phyloP scores from a whole-genome alignment of 1,140 invertebrate species.

The Lucilia cuprina region DNA sequence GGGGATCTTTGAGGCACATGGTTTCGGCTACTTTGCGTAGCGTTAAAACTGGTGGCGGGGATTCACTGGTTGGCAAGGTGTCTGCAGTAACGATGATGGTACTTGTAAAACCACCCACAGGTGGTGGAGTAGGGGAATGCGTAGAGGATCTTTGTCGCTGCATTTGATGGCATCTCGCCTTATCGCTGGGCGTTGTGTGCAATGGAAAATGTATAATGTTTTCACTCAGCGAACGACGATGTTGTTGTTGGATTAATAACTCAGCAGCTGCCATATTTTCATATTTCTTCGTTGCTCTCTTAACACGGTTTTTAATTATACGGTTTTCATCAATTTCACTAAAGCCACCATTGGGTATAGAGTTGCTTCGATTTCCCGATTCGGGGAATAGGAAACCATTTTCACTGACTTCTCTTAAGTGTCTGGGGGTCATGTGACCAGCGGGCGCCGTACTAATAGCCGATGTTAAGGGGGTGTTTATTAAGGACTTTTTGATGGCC shows the following conservation, averaged over 20 bases:
- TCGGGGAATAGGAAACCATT: slow-evolving; percentile 54
- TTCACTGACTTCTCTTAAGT: slow-evolving; percentile 47
- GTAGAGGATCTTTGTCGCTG: slow-evolving; percentile 57
- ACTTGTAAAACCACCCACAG: neutral
- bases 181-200: slow-evolving; percentile 71
- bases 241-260: slow-evolving; percentile 52
- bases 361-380: slow-evolving; percentile 44
- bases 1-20: slow-evolving; percentile 80
- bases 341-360: slow-evolving; percentile 54
- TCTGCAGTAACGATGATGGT: slow-evolving; percentile 37
- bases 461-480: neutral
- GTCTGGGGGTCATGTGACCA: slow-evolving; percentile 46
- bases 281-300: slow-evolving; percentile 62
- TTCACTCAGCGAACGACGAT: slow-evolving; percentile 76
- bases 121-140: slow-evolving; percentile 54
- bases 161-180: slow-evolving; percentile 74
- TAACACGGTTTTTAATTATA: slow-evolving; percentile 50
- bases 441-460: slow-evolving; percentile 44
- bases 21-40: slow-evolving; percentile 74
- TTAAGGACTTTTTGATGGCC: neutral
- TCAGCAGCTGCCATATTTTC: slow-evolving; percentile 50
- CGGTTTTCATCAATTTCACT: slow-evolving; percentile 49
- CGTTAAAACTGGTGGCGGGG: slow-evolving; percentile 53
- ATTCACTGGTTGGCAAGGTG: slow-evolving; percentile 40
- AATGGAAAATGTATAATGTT: slow-evolving; percentile 67